Conservation (phyloP, 2,113 vertebrate species). For the Neodontobutis hainanensis region DNA sequence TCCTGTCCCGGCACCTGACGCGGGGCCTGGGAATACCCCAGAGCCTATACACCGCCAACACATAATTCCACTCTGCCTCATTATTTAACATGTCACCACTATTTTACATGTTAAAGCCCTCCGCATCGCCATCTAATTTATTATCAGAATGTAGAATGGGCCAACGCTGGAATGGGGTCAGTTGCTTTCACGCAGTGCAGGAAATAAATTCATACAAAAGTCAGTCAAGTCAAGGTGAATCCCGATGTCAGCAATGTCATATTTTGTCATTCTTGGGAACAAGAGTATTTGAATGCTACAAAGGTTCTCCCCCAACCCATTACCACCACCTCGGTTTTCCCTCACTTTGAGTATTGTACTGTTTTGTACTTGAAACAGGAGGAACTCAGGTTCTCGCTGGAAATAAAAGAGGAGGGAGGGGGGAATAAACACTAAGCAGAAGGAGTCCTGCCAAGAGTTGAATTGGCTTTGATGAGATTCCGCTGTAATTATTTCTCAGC, state of each 20-base stretch:
- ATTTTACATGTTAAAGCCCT: conserved; percentile 86
- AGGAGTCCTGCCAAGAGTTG: conserved; percentile 75
- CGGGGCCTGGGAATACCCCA: conserved; percentile 75
- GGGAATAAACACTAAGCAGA: conserved; percentile 9
- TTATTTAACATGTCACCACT: conserved; percentile 87
- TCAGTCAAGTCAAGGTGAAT: conserved; percentile 85
- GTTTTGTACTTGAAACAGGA: conserved; percentile 62
- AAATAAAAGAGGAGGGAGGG: conserved; percentile 16
- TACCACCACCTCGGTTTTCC: conserved; percentile 39
- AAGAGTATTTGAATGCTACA: conserved; percentile 59
- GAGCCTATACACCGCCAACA: conserved; percentile 65
- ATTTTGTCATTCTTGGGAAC: conserved; percentile 66
- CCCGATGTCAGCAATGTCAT: conserved; percentile 71
- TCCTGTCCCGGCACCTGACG: conserved; percentile 40
- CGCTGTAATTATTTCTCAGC: conserved; percentile 81
- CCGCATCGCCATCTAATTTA: conserved; percentile 82
- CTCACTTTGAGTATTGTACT: conserved; percentile 48
- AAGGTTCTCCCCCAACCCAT: conserved; percentile 30
- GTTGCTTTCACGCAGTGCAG: conserved; percentile 63
- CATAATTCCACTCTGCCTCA: conserved; percentile 82
- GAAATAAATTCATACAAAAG: conserved; percentile 78
- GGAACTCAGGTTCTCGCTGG: conserved; percentile 61
- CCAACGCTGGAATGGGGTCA: conserved; percentile 79
- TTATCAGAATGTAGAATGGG: conserved; percentile 80
- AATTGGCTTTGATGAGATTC: conserved; percentile 83